These are phyloP conservation scores for Gambusia affinis DNA, from an alignment of 2,113 vertebrate genomes.

Conservation along the genomic window DNA sequence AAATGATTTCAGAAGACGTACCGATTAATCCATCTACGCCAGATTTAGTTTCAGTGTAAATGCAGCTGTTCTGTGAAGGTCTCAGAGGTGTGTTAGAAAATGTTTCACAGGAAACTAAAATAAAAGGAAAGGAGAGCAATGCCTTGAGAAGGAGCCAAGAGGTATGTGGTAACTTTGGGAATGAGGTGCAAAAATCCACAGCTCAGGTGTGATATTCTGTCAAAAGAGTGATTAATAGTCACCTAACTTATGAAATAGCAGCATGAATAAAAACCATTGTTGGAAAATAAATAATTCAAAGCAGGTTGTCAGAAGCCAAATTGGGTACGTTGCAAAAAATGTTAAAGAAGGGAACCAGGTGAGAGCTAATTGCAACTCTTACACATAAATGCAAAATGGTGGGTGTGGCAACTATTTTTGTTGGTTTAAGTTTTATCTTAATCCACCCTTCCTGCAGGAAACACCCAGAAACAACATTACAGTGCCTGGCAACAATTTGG, in stretches of 20 bases:
- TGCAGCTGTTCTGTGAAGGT: background rate
- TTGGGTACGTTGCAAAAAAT: no score
- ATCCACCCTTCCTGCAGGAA: slow-evolving; percentile 30
- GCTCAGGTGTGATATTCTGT: no score
- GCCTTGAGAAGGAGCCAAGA: background rate
- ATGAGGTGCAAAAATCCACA: background rate
- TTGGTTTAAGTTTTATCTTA: slow-evolving; percentile 31
- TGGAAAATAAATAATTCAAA: no score
- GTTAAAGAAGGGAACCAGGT: no score
- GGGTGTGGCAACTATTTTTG: slow-evolving; percentile 2
- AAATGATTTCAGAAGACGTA: background rate
- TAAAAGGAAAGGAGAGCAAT: background rate
- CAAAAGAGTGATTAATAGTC: no score
- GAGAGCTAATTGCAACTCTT: no score
- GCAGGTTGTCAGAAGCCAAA: no score
- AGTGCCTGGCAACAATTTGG: slow-evolving; percentile 14
- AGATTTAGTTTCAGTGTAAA: background rate
- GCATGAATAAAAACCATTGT: no score
- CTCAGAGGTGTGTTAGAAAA: background rate
- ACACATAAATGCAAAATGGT: no score
- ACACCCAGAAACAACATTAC: slow-evolving; percentile 29
- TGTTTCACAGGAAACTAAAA: background rate
- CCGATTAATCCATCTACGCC: background rate
- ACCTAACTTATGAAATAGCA: no score
- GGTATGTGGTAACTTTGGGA: background rate